phyloP scores from a whole-genome alignment of 2,797 vertebrate species.

The Naso thynnoides region DNA sequence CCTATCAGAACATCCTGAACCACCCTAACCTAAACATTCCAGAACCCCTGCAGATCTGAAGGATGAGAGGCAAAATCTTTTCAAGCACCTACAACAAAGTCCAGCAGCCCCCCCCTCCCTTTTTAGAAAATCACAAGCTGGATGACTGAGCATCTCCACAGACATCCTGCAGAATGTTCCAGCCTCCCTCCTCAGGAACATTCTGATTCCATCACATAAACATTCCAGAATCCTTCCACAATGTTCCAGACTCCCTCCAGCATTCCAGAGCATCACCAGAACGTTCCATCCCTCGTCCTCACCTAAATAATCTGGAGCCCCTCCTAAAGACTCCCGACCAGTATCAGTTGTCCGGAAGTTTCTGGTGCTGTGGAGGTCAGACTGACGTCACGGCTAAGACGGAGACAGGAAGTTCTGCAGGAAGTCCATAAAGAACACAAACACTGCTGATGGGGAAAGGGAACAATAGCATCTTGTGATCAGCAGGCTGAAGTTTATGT shows the following conservation, averaged over 20 bases:
- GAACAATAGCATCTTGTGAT: conserved; percentile 69
- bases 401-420: conserved; percentile 74
- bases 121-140: no score
- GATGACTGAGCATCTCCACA: no score
- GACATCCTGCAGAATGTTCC: neutral
- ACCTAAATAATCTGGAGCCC: conserved; percentile 21
- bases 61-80: no score
- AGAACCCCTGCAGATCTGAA: no score
- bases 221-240: conserved; percentile 4
- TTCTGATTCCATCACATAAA: neutral
- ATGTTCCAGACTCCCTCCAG: neutral
- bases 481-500: conserved; percentile 26
- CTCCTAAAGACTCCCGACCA: neutral
- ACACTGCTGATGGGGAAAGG: conserved; percentile 30
- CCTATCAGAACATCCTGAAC: no score
- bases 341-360: conserved; percentile 28
- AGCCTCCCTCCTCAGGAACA: neutral
- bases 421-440: conserved; percentile 72
- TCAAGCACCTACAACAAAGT: no score
- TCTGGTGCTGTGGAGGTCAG: conserved; percentile 33
- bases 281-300: conserved; percentile 12
- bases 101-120: no score
- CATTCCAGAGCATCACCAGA: conserved; percentile 15
- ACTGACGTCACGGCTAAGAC: conserved; percentile 42
- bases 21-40: no score